Conservation (phyloP, 2,113 vertebrate genomes). For the Gobiocypris rarus region DNA sequence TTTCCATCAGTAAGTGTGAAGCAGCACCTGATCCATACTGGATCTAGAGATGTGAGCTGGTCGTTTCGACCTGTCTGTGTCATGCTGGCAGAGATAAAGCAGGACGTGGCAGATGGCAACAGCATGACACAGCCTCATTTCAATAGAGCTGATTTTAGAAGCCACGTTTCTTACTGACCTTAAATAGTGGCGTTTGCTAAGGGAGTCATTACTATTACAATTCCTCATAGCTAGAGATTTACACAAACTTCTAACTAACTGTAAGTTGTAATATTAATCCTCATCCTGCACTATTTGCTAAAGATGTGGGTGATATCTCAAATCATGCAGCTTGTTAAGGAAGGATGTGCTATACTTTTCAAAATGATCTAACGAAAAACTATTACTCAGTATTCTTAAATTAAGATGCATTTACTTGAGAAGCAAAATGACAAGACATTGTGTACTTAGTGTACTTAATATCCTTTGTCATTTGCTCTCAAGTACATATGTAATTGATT, state of each 20-base stretch:
- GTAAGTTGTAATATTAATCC: neutral
- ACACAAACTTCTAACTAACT: no score
- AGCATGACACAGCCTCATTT: slow-evolving; percentile 53
- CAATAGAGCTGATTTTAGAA: slow-evolving; percentile 4
- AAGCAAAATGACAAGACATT: no score
- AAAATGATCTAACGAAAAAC: no score
- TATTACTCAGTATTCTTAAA: no score
- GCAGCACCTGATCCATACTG: no score
- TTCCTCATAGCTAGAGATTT: neutral
- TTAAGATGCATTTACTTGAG: no score
- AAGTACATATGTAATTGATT: no score
- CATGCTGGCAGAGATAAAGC: neutral
- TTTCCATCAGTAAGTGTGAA: neutral
- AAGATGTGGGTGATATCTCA: neutral
- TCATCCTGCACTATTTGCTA: neutral
- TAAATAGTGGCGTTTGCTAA: neutral
- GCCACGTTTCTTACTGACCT: slow-evolving; percentile 30
- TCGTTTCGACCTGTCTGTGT: neutral
- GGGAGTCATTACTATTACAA: neutral
- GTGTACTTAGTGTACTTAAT: no score
- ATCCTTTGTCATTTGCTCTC: no score
- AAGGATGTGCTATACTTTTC: neutral
- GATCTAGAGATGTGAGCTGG: neutral
- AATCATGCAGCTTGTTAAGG: neutral
- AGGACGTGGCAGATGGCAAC: slow-evolving; percentile 64